Evolutionary conservation across 1,140 invertebrate species (phyloP).

Genomic region (Harpegnathos saltator): DNA sequence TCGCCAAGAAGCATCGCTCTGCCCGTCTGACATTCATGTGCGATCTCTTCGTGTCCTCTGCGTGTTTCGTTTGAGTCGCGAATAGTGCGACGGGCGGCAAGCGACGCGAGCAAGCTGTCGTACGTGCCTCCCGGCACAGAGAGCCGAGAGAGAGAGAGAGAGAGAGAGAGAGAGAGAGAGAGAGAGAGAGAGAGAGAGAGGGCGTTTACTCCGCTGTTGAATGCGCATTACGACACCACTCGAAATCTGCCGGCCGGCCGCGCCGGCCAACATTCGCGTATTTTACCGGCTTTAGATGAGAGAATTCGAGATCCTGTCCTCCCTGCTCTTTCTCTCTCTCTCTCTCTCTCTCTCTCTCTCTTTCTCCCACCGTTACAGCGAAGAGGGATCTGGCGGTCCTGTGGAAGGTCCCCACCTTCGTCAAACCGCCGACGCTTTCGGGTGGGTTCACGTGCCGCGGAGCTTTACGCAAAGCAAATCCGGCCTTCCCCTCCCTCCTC

Average conservation of each 20-base stretch:
- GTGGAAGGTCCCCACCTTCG: not conserved
- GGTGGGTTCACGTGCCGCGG: not conserved
- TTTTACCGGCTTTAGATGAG: slow-evolving; percentile 59
- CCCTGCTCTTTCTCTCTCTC: too few species aligned
- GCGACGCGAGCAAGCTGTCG: not conserved
- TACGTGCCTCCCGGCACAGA: slow-evolving; percentile 14
- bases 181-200: slow-evolving; percentile 4
- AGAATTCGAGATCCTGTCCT: slow-evolving; percentile 54
- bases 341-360: too few species aligned
- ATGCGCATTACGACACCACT: slow-evolving; percentile 61
- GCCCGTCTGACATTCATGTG: too few species aligned
- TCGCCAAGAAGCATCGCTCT: too few species aligned
- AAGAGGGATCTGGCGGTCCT: not conserved
- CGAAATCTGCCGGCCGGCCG: slow-evolving; percentile 31
- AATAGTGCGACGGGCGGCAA: not conserved
- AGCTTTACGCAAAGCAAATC: slow-evolving; percentile 26
- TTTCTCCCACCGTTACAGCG: slow-evolving; percentile 49
- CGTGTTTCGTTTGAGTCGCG: too few species aligned
- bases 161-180: not conserved
- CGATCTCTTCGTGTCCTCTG: too few species aligned
- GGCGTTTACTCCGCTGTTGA: slow-evolving; percentile 33
- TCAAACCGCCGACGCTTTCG: not conserved
- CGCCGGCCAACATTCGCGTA: slow-evolving; percentile 62
- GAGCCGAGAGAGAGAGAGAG: not conserved
- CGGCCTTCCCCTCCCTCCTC: not conserved